Conservation (phyloP, 2,888 invertebrate genomes). For the Hemithea aestivaria region DNA sequence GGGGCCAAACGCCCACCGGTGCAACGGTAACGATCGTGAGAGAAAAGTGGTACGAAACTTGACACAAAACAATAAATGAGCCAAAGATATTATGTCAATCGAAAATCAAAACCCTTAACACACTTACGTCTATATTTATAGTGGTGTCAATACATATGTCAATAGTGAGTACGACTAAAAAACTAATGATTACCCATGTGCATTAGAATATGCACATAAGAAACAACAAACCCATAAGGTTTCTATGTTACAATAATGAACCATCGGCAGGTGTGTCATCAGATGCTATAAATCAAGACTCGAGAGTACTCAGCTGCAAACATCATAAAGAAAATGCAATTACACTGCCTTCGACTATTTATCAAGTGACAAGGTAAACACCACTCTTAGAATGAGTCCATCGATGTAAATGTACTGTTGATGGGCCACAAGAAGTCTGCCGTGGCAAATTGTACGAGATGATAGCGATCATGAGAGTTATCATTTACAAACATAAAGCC, state of each 20-base stretch:
- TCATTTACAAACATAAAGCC: constrained; percentile 17
- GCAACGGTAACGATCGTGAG: constrained; percentile 54
- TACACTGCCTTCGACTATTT: constrained; percentile 25
- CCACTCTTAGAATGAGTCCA: constrained; percentile 18
- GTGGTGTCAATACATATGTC: no score
- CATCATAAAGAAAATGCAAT: constrained; percentile 30
- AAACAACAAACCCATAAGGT: no score
- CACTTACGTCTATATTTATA: no score
- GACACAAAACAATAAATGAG: constrained; percentile 40
- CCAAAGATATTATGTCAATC: constrained; percentile 28
- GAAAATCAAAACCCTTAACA: not conserved
- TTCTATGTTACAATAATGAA: constrained; percentile 5
- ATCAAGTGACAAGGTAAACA: constrained; percentile 25
- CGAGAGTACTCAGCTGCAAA: constrained; percentile 14
- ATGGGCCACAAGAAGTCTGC: constrained; percentile 23
- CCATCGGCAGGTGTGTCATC: constrained; percentile 18
- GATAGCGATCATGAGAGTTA: constrained; percentile 27
- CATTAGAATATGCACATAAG: no score
- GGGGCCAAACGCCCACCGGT: constrained; percentile 52
- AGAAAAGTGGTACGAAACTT: constrained; percentile 40
- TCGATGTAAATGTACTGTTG: constrained; percentile 26
- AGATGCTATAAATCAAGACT: constrained; percentile 21
- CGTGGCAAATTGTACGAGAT: constrained; percentile 34
- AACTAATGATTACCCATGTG: not conserved
- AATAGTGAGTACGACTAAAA: no score